Evolutionary conservation across 2,888 invertebrate genomes (phyloP), one percentile per base, ranked within the genome.

Genomic region (Horisme vitalbata): DNA sequence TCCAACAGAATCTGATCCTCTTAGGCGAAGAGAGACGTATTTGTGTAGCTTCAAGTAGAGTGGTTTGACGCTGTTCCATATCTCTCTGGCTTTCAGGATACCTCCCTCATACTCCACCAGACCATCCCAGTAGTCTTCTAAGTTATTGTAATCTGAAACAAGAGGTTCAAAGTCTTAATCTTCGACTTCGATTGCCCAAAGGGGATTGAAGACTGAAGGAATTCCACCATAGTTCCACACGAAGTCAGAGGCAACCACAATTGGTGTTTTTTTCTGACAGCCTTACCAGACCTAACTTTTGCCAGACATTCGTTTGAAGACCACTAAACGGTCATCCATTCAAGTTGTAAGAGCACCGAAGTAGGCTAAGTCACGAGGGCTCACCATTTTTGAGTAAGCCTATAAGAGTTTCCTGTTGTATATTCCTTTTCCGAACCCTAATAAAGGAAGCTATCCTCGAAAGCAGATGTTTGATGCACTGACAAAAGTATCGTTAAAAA

Each of bases 101-200:
- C 83, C 91, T 6, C 88, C 87, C 64, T 88, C 85, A 55, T 89
- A 90, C 52, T 92, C 92, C 5, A 71, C 79, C 7, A 92, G 61
- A 26, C 76, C 80, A 61, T 92, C 91, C 92, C 92, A 92, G 63
- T 92, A 92, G 21, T 82, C 83, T 66, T 89, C 87, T 0, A 87
- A 83, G 15, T 78, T 72, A 36, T 76, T 77, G 56, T 78, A 80
- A 46, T 74, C 90, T 89, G 52, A 39, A 50, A 49, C 30, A 44
- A 27, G 14, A 3, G 2, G 4, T 28, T 3, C 5, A 28, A 10
- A 14, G 12, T 7, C 2, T 7, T 11, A 10, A 1, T 26, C 4
- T 6, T 26, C 8, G 11, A 8, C 4, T 3, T 4, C 26, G 11
- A n/a, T n/a, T n/a, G n/a, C n/a, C n/a, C n/a, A n/a, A n/a, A n/a